A percentile compares a stretch with the other conserved stretches of the same genome.
Conservation (phyloP, 2,797 vertebrate species). For the Holocentrus rufus region DNA sequence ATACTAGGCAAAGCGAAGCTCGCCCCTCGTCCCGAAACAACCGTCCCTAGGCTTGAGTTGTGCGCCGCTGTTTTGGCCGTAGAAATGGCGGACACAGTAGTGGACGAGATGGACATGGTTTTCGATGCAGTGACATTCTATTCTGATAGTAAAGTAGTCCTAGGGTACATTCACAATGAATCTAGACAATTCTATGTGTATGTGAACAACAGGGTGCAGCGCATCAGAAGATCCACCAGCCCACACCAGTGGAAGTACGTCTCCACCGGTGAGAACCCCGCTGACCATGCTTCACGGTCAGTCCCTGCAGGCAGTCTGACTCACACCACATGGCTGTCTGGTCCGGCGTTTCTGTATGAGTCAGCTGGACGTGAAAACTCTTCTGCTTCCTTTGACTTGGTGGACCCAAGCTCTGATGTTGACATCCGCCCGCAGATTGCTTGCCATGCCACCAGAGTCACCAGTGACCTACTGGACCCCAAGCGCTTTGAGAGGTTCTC, state of each 20-base stretch:
- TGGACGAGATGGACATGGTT: slow-evolving; percentile 15
- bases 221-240: neutral
- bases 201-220: neutral
- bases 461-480: too few species aligned
- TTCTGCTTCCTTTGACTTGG: neutral
- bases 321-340: slow-evolving; percentile 16
- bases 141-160: neutral
- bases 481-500: slow-evolving; percentile 8
- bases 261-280: slow-evolving; percentile 19
- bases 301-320: neutral
- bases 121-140: slow-evolving; percentile 1
- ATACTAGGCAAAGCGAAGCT: neutral
- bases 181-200: neutral
- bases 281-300: slow-evolving; percentile 7
- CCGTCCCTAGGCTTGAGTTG: neutral
- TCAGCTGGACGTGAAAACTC: neutral
- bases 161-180: neutral
- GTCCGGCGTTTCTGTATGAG: slow-evolving; percentile 3
- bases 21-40: neutral
- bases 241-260: slow-evolving; percentile 19
- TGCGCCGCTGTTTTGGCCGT: slow-evolving; percentile 6
- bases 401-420: neutral
- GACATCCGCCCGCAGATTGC: neutral
- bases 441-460: neutral
- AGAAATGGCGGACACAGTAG: slow-evolving; percentile 9